phyloP scores from a whole-genome alignment of 35 echinoderm and acorn worm genomes.

The Anneissia japonica region DNA sequence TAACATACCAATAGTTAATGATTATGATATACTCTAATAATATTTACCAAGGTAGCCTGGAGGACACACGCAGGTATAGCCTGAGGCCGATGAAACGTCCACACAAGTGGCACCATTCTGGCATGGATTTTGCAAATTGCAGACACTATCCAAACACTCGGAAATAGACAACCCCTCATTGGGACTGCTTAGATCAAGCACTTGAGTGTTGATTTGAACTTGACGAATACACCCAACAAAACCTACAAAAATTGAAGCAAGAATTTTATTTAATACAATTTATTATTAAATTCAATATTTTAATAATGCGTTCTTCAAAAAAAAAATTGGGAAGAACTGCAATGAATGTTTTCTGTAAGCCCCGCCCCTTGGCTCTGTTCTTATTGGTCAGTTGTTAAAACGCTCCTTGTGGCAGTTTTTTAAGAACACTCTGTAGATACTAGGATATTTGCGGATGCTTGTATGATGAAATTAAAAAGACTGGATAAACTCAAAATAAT shows the following conservation, averaged over 20 bases:
- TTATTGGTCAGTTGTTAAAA: neutral
- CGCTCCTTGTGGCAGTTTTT: neutral
- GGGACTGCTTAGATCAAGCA: conserved; percentile 19
- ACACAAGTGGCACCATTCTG: conserved; percentile 62
- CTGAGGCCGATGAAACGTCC: neutral
- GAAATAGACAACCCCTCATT: conserved; percentile 29
- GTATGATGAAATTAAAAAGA: neutral
- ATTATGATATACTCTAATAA: neutral
- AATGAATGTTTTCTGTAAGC: too few species aligned
- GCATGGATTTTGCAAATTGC: conserved; percentile 64
- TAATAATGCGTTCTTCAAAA: neutral
- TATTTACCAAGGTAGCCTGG: conserved; percentile 55
- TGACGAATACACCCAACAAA: conserved; percentile 63
- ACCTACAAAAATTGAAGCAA: conserved; percentile 29
- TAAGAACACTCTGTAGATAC: too few species aligned
- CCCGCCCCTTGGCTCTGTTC: too few species aligned
- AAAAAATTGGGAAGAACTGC: neutral
- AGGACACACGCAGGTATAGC: conserved; percentile 58
- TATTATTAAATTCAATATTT: neutral
- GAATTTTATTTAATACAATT: neutral
- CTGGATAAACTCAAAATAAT: neutral
- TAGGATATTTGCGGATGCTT: neutral
- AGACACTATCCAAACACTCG: conserved; percentile 40
- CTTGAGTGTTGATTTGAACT: conserved; percentile 22
- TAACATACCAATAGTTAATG: neutral